Evolutionary conservation across 2,113 vertebrate species (phyloP).

Genomic region (Lepisosteus oculatus): DNA sequence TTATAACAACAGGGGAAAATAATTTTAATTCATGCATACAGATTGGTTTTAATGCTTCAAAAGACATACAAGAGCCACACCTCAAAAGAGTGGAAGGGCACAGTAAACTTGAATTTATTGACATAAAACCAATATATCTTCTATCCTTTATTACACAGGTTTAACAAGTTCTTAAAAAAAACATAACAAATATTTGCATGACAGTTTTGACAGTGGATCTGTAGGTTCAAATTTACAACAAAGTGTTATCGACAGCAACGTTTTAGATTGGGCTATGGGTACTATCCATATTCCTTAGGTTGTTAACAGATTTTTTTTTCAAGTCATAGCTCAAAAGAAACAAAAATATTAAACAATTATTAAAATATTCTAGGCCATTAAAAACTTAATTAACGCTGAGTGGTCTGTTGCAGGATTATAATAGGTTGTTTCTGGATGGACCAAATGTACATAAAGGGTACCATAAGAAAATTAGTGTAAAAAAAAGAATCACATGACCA

Average conservation of each 20-base stretch:
- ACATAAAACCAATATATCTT: constrained; percentile 80
- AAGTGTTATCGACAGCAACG: constrained; percentile 50
- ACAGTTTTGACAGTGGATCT: constrained; percentile 41
- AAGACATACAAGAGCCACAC: constrained; percentile 66
- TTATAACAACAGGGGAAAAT: constrained; percentile 62
- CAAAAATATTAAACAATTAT: constrained; percentile 59
- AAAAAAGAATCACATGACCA: constrained; percentile 68
- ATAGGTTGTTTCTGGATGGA: constrained; percentile 56
- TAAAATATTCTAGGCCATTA: constrained; percentile 70
- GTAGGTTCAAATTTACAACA: constrained; percentile 20
- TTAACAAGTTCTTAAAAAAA: constrained; percentile 76
- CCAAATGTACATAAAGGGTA: constrained; percentile 21
- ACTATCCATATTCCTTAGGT: constrained; percentile 48
- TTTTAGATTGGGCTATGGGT: constrained; percentile 42
- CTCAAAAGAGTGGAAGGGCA: constrained; percentile 68
- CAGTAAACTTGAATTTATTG: constrained; percentile 92
- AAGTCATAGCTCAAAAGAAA: constrained; percentile 66
- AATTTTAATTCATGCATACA: constrained; percentile 80
- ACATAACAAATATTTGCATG: constrained; percentile 46
- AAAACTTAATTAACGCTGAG: constrained; percentile 77
- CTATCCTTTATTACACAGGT: constrained; percentile 85
- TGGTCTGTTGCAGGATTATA: constrained; percentile 74
- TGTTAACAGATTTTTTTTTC: constrained; percentile 69
- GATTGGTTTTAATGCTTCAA: constrained; percentile 79
- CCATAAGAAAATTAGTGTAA: constrained; percentile 31